Evolutionary conservation across 2,797 vertebrate species (phyloP), one percentile per base, ranked within the genome.

Genomic region (Neosalanx taihuensis): DNA sequence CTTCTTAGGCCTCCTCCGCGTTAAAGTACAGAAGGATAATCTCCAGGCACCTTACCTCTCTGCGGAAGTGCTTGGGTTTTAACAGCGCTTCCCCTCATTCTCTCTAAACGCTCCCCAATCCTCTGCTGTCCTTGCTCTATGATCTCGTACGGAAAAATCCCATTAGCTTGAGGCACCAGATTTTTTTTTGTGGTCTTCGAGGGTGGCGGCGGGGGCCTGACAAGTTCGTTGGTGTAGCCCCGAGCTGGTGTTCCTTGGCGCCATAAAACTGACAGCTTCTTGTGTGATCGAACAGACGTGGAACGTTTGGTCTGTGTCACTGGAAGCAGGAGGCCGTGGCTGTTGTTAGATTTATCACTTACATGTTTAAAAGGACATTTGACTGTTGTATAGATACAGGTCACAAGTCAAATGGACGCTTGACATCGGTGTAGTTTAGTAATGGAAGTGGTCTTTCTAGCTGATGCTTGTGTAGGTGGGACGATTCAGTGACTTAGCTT

Each of bases 191-290:
- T 79, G 72, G 83, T 80, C 67, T 64, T 78, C 57, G 30, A 46
- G 76, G 35, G 1, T 23, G 10, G 30, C 64, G 73, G 72, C 0
- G 30, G 65, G 2, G 72, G 69, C 65, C 78, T 77, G 73, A 84
- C 63, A n/a, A 46, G 20, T 41, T 37, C 1, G 33, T 20, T 23
- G 64, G 35, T 6, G 62, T 33, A 4, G 62, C 33, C 30, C 2
- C 4, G 12, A 35, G n/a, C 72, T 79, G 1, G 46, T 76, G 82
- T 74, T 77, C 62, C 29, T 35, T n/a, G 18, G 61, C 41, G 41
- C 79, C 63, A 74, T 51, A 71, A 72, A 86, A 67, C 77, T 77
- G 84, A 86, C 79, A 61, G 83, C 69, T 81, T 84, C 83, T 60
- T 82, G 83, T 18, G 18, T 29, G 6, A 51, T 49, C 20, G 49